Evolutionary conservation across 1,140 invertebrate genomes (phyloP).

Genomic region (Mylabris phalerata): DNA sequence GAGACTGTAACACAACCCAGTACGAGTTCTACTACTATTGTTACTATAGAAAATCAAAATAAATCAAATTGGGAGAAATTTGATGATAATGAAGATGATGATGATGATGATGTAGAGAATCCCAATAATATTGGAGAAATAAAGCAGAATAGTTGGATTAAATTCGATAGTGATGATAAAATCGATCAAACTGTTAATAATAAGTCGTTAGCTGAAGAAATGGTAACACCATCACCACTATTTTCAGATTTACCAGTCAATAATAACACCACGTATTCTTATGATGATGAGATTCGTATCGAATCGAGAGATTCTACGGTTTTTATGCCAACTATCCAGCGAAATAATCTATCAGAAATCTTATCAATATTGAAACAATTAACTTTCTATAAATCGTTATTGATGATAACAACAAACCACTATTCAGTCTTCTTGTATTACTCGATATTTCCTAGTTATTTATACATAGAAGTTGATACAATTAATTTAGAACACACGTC

Average conservation of each 20-base stretch:
- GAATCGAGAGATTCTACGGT: slow-evolving; percentile 13
- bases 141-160: slow-evolving; percentile 16
- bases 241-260: slow-evolving; percentile 33
- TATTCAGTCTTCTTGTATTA: slow-evolving; percentile 35
- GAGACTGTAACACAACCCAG: not conserved
- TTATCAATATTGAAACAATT: slow-evolving; percentile 25
- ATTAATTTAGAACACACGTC: slow-evolving; percentile 14
- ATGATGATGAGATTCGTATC: slow-evolving; percentile 22
- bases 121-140: not conserved
- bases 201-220: slow-evolving; percentile 20
- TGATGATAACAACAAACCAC: slow-evolving; percentile 32
- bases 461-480: slow-evolving; percentile 20
- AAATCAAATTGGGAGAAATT: slow-evolving; percentile 24
- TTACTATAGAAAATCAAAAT: slow-evolving; percentile 1
- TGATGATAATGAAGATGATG: slow-evolving; percentile 18
- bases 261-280: slow-evolving; percentile 34
- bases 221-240: slow-evolving; percentile 25
- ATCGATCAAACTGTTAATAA: not conserved
- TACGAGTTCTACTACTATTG: not conserved
- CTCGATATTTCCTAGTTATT: slow-evolving; percentile 29
- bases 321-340: slow-evolving; percentile 21
- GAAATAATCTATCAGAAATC: slow-evolving; percentile 1
- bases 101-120: not conserved
- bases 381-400: slow-evolving; percentile 36
- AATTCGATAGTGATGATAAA: slow-evolving; percentile 13